phyloP scores from a whole-genome alignment of 2,888 invertebrate genomes.

The Dynastes grantii region DNA sequence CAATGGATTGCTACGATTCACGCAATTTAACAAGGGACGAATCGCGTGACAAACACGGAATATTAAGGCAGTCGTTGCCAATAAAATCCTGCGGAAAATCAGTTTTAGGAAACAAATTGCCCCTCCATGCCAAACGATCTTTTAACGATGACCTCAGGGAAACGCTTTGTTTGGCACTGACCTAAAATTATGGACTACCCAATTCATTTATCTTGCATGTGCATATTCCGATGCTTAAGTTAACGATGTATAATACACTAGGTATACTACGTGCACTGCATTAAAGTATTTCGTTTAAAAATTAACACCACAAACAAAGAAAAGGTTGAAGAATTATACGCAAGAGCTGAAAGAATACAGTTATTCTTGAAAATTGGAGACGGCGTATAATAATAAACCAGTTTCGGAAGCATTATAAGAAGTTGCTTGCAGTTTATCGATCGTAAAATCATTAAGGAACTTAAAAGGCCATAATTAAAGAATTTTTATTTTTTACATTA shows the following conservation, averaged over 20 bases:
- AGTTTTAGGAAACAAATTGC: neutral
- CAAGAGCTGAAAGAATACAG: neutral
- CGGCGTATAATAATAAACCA: no score
- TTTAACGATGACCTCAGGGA: conserved; percentile 11
- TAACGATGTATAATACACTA: neutral
- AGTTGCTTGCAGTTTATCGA: no score
- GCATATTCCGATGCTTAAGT: neutral
- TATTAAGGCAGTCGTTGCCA: neutral
- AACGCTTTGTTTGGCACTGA: neutral
- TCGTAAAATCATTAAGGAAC: no score
- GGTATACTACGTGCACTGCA: no score
- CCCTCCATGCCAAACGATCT: neutral
- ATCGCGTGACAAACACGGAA: neutral
- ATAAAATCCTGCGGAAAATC: conserved; percentile 1
- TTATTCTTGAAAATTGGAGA: no score
- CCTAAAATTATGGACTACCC: neutral
- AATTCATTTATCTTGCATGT: neutral
- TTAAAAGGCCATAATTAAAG: no score
- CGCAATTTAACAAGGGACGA: conserved; percentile 6
- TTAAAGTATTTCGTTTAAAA: no score
- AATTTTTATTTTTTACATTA: no score
- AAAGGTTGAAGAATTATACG: neutral
- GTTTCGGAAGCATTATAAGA: no score
- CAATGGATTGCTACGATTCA: conserved; percentile 10
- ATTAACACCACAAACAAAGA: neutral